Conservation (phyloP, 1,140 invertebrate genomes). For the Achatina immaculata region DNA sequence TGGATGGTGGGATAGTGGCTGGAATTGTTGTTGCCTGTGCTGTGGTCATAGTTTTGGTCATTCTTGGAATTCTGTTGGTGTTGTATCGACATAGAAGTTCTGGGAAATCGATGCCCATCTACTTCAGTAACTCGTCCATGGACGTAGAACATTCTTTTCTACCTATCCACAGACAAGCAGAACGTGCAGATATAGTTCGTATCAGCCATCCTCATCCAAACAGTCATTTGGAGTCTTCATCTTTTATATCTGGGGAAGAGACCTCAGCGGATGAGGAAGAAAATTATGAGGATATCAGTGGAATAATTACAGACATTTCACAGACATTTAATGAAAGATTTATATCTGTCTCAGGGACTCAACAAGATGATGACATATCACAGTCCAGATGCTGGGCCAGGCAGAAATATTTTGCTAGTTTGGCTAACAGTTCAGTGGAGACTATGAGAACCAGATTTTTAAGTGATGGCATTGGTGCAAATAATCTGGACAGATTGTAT, state of each 20-base stretch:
- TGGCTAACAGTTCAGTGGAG: too few species aligned
- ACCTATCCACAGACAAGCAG: constrained; percentile 83
- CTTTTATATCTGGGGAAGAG: constrained; percentile 93
- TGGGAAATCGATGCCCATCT: constrained; percentile 42
- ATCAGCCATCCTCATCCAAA: constrained; percentile 16
- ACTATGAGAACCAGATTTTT: too few species aligned
- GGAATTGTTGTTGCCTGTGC: constrained; percentile 85
- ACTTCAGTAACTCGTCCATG: constrained; percentile 29
- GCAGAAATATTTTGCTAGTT: constrained; percentile 92
- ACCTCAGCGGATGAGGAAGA: constrained; percentile 86
- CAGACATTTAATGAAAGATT: constrained; percentile 63
- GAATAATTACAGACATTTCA: constrained; percentile 90
- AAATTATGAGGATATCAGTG: constrained; percentile 92
- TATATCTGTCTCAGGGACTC: constrained; percentile 80
- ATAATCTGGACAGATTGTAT: constrained; percentile 72
- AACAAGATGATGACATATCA: constrained; percentile 84
- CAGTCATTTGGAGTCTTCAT: constrained; percentile 80
- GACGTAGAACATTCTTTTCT: constrained; percentile 19
- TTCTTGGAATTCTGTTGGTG: constrained; percentile 54
- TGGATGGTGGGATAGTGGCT: constrained; percentile 37
- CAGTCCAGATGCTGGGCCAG: constrained; percentile 93
- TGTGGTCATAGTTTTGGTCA: constrained; percentile 75
- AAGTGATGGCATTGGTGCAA: constrained; percentile 38
- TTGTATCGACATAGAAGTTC: constrained; percentile 48
- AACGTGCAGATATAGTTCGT: constrained; percentile 90